Evolutionary conservation across 2,888 invertebrate species (phyloP), one percentile per base, ranked within the genome.

Genomic region (Coleophora flavipennella): DNA sequence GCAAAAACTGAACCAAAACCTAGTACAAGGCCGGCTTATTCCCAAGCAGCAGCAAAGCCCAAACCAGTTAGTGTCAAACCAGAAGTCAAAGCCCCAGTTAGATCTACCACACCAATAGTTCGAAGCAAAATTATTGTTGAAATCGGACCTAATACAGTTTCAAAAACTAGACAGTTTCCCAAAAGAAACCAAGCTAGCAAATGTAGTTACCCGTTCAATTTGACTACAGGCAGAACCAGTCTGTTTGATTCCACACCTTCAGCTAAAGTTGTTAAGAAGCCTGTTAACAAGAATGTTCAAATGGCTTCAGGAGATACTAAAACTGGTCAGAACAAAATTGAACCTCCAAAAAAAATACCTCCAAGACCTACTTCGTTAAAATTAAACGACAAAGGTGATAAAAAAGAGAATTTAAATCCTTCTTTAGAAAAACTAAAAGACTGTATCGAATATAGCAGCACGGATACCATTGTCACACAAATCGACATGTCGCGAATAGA

Each of bases 401-500:
- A 72, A 39, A 60, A 56, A 38, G 72, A 73, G 38, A 72, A 62
- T 28, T 41, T 38, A 0, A 69, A 62, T 32, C 41, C 56, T 8
- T 38, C 59, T 8, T 58, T 79, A 33, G 71, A 72, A 40, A 72
- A 78, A 26, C 59, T 62, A 10, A 79, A 80, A 50, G 71, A 74
- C 43, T 70, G 54, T 14, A 74, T 77, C 28, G 74, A 76, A 44
- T 86, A 85, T 26, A 87, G 88, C 55, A 88, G 88, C 32, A 76
- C 85, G 0, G 89, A 89, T 59, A 88, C 88, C 1, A 68, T 88
- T 13, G 84, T 87, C 0, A 66, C 75, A 8, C 77, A 75, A 49
- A 63, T 79, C 3, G 76, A 84, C 51, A 70, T 79, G 60, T 75
- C 76, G 1, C 62, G 83, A 32, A 83, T 84, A 27, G 85, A 85